Evolutionary conservation across 1,140 invertebrate genomes (phyloP), one percentile per base, ranked within the genome.

Genomic region (Drosophila sucinea): DNA sequence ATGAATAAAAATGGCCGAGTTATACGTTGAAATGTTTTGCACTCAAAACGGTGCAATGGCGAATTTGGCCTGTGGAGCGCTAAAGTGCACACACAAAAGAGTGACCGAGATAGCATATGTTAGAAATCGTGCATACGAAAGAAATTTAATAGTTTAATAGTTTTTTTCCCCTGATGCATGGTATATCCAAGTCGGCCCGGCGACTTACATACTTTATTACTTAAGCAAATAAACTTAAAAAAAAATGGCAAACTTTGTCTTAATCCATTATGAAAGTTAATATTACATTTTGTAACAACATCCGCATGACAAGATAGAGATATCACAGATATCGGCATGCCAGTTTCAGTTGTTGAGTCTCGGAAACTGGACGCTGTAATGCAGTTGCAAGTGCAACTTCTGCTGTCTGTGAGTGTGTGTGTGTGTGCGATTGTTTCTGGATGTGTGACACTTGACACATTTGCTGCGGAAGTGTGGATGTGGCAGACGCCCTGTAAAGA

Each of bases 361-460:
- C 40, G 54, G 57, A 66, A 67, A 74, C 62, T 63, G 69, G 57
- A 51, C 7, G 7, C 56, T 73, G 66, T 58, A 78, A 78, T 74
- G 72, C 64, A 72, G 25, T 67, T 72, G 27, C 70, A 56, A 51
- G 8, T 51, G 44, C 44, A 51, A 51, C 23, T 51, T 51, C 25
- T 8, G 6, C 23, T 25, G 7, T 51, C 44, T 25, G 4, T 51
- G 29, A 35, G 35, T 67, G 3, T 51, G n/a, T 67, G 1, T 67
- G 61, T 58, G 64, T 51, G 32, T 51, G 79, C 64, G 67, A 60
- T 56, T 75, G 63, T 65, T 63, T 41, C 33, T 67, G 66, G 51
- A 66, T 79, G 75, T 83, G 84, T 69, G 77, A 86, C 83, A 77
- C 70, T 87, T 87, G 84, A 83, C 84, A 80, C 83, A 79, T 87